Conservation (phyloP, 2,888 invertebrate genomes). For the Allolobophora icterica region DNA sequence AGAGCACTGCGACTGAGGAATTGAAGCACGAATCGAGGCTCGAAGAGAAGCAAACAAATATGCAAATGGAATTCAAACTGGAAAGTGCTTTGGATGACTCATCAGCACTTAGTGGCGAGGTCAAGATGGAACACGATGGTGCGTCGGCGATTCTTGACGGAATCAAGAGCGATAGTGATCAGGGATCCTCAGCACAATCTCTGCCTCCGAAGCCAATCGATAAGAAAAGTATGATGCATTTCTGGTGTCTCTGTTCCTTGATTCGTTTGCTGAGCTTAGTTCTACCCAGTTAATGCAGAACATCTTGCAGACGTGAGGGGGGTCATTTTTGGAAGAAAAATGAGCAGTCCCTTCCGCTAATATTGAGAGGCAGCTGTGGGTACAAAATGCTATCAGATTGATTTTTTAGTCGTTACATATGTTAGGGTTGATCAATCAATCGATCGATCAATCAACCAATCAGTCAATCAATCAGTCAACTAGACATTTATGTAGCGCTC, state of each 20-base stretch:
- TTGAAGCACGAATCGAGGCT: background rate
- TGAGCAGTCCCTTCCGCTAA: too few species aligned
- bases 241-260: background rate
- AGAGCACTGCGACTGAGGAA: background rate
- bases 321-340: too few species aligned
- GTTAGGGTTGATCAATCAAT: too few species aligned
- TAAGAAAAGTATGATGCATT: background rate
- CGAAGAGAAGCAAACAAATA: background rate
- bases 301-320: background rate
- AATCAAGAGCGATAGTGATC: background rate
- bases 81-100: background rate
- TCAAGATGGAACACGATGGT: background rate
- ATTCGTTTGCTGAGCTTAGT: background rate
- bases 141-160: background rate
- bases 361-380: background rate
- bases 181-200: background rate
- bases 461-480: too few species aligned
- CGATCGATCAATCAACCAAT: too few species aligned
- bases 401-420: background rate
- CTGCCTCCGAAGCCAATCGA: background rate
- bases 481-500: too few species aligned
- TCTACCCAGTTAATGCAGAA: background rate
- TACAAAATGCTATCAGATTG: background rate
- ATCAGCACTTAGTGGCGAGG: background rate
- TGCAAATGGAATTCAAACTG: background rate